Evolutionary conservation across 2,113 vertebrate genomes (phyloP), one percentile per base, ranked within the genome.

Genomic region (Geococcyx californianus): DNA sequence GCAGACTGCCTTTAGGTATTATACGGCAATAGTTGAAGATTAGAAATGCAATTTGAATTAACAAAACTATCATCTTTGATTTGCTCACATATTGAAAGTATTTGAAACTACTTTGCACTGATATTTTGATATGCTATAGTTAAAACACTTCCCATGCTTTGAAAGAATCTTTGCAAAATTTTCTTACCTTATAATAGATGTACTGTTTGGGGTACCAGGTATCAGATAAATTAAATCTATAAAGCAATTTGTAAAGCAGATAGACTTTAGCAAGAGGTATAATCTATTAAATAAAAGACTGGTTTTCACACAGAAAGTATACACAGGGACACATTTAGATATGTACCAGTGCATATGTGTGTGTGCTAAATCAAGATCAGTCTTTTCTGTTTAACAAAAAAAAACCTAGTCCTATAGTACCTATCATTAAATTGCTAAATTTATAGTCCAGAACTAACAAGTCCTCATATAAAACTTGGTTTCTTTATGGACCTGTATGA

Each of bases 11-110:
- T 76, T 95, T 44, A 84, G 81, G 87, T 74, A 81, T n/a, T 77
- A 59, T 36, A 70, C 40, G 29, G 33, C 47, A 55, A 55, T 23
- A 92, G 38, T 33, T 87, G 64, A 78, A 62, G 58, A 26, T 42
- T 36, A 90, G 44, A 91, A 72, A 82, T 42, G 58, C 54, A 26
- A 76, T 80, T 16, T 23, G 47, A 97, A 95, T 75, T 81, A 94
- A 82, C 11, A 74, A 72, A 95, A 94, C 24, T 33, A 89, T 18
- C 1, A 44, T 69, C 34, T 78, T 80, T 51, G 28, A 84, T 8
- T 91, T 59, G 26, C 75, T 85, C 31, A 10, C 40, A 13, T 51
- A 81, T 87, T 69, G 12, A 84, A 87, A 70, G 16, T 42, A 45
- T 56, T 68, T 64, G 40, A 64, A 95, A 77, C 51, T 10, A 84